Percentiles rank a stretch among this genome's conserved stretches.
phyloP scores from a whole-genome alignment of 2,888 invertebrate species.

The Anorthoa munda region DNA sequence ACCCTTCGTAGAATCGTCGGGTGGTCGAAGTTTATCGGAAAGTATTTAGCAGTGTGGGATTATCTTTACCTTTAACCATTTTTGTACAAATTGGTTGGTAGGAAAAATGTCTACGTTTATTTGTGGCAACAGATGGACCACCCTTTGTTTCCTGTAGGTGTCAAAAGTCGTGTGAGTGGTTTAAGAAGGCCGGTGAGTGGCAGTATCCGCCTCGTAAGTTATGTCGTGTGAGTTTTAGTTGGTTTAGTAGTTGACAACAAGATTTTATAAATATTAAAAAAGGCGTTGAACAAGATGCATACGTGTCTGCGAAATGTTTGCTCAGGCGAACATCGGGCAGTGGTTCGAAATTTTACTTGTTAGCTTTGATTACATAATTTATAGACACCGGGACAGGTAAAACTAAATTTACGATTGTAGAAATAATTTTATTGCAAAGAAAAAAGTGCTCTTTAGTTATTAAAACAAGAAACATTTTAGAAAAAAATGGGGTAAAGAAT shows the following conservation, averaged over 20 bases:
- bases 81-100: constrained; percentile 29
- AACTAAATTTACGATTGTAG: too few relatives aligned
- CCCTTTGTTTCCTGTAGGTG: constrained; percentile 36
- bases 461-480: background rate
- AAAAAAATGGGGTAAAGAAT: background rate
- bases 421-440: constrained; percentile 1
- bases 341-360: too few relatives aligned
- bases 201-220: constrained; percentile 25
- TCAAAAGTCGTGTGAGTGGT: constrained; percentile 10
- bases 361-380: too few relatives aligned
- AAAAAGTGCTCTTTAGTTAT: background rate
- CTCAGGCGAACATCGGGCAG: too few relatives aligned
- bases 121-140: constrained; percentile 23
- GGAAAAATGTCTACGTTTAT: background rate
- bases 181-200: constrained; percentile 35
- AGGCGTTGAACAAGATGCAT: too few relatives aligned
- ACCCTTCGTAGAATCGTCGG: constrained; percentile 58
- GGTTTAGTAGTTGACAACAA: too few relatives aligned
- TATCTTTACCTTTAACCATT: constrained; percentile 12
- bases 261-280: too few relatives aligned
- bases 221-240: constrained; percentile 28
- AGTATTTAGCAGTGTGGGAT: constrained; percentile 39
- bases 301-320: too few relatives aligned
- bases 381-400: too few relatives aligned
- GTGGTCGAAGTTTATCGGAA: constrained; percentile 48